Evolutionary conservation across 2,797 vertebrate genomes (phyloP).

Genomic region (Pangasius sanitwongsei): DNA sequence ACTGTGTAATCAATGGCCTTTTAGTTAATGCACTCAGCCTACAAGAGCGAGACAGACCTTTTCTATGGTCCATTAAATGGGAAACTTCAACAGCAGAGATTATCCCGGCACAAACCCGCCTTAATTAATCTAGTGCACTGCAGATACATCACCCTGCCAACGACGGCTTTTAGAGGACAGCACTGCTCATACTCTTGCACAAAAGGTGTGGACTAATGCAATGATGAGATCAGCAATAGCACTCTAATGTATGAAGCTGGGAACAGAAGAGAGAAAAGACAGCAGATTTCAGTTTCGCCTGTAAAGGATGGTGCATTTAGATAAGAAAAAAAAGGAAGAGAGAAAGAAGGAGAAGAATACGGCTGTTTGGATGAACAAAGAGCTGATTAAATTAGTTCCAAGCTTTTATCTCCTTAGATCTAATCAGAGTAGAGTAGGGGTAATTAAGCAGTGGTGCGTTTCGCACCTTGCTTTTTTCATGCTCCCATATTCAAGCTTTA

Average conservation of each 20-base stretch:
- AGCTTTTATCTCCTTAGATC: constrained; percentile 60
- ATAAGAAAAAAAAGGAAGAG: constrained; percentile 46
- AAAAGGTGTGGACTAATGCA: constrained; percentile 55
- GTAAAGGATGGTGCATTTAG: constrained; percentile 48
- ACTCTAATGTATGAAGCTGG: constrained; percentile 50
- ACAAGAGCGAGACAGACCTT: constrained; percentile 43
- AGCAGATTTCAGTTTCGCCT: constrained; percentile 53
- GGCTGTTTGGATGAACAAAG: constrained; percentile 52
- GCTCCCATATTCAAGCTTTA: constrained; percentile 47
- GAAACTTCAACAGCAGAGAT: constrained; percentile 45
- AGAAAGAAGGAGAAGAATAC: constrained; percentile 45
- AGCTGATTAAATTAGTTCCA: constrained; percentile 60
- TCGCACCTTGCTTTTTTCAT: constrained; percentile 46
- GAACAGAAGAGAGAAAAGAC: constrained; percentile 46
- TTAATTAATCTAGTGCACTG: constrained; percentile 50
- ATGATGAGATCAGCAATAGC: constrained; percentile 46
- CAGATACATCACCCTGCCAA: constrained; percentile 42
- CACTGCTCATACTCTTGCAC: constrained; percentile 39
- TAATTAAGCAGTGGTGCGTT: constrained; percentile 58
- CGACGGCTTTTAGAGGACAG: constrained; percentile 50
- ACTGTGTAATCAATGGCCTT: constrained; percentile 55
- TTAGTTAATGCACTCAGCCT: constrained; percentile 53
- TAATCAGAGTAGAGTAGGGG: constrained; percentile 57
- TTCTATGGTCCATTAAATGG: constrained; percentile 47
- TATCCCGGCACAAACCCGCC: constrained; percentile 46